Percentiles rank a stretch among this genome's conserved stretches.
These are phyloP conservation scores for Mus spretus DNA, from an alignment of 2,797 vertebrate species.

Conservation along the genomic window DNA sequence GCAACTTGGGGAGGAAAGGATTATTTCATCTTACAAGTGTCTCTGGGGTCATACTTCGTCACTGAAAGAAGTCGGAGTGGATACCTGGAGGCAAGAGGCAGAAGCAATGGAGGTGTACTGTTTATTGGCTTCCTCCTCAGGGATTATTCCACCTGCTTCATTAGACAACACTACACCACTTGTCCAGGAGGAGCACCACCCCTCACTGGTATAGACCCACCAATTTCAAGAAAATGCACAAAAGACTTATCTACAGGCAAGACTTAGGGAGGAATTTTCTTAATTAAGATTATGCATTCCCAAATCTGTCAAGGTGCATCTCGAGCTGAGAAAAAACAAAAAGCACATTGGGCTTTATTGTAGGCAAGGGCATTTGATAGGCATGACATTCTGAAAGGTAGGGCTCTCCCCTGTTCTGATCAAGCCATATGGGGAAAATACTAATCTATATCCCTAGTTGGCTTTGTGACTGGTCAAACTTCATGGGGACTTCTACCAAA, in stretches of 20 bases:
- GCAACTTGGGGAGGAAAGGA: neutral
- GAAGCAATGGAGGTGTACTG: neutral
- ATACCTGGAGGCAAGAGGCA: neutral
- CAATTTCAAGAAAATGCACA: neutral
- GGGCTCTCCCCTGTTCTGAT: neutral
- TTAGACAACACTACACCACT: neutral
- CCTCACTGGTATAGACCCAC: too few species aligned
- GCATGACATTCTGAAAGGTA: neutral
- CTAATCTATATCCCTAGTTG: neutral
- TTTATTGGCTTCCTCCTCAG: neutral
- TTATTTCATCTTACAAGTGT: too few species aligned
- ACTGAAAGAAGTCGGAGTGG: neutral
- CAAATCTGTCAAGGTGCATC: neutral
- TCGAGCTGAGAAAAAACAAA: neutral
- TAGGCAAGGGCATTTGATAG: neutral
- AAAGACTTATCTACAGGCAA: neutral
- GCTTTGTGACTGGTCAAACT: conserved; percentile 2
- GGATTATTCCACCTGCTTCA: neutral
- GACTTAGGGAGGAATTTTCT: neutral
- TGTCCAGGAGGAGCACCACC: neutral
- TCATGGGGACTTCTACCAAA: neutral
- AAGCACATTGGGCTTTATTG: neutral
- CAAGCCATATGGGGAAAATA: neutral
- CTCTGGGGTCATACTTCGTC: neutral
- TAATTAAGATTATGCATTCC: neutral